These are phyloP conservation scores for Odontocerum albicorne DNA, from an alignment of 2,888 invertebrate species.

Conservation along the genomic window DNA sequence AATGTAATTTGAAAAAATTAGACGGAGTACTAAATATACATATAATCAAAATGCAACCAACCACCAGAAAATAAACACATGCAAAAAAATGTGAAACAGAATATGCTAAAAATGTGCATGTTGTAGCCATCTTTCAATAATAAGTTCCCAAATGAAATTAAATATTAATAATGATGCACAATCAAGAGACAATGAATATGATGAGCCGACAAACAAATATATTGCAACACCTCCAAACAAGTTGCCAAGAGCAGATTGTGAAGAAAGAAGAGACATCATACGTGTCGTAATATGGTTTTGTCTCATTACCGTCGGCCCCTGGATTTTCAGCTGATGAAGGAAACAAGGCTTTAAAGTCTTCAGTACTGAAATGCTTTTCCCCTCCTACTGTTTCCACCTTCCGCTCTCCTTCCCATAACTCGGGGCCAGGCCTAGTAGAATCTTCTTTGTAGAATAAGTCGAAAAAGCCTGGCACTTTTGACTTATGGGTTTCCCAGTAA, in stretches of 20 bases:
- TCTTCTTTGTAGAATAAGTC: conserved; percentile 49
- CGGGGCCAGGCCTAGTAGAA: conserved; percentile 42
- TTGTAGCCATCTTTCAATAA: too few relatives aligned
- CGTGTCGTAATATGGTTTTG: conserved; percentile 27
- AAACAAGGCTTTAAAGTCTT: conserved; percentile 42
- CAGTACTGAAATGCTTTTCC: conserved; percentile 54
- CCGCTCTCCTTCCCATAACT: conserved; percentile 45
- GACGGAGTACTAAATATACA: too few relatives aligned
- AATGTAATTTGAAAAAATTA: too few relatives aligned
- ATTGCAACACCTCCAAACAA: conserved; percentile 20
- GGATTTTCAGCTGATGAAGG: conserved; percentile 16
- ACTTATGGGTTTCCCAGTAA: conserved; percentile 54
- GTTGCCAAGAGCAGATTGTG: conserved; percentile 26
- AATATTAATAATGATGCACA: too few relatives aligned
- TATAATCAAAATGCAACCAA: too few relatives aligned
- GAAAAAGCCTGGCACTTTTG: conserved; percentile 45
- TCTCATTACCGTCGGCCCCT: conserved; percentile 33
- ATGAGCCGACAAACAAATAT: conserved; percentile 17
- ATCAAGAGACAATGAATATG: too few relatives aligned
- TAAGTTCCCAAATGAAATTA: too few relatives aligned
- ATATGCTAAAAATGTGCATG: too few relatives aligned
- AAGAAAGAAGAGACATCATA: conserved; percentile 23
- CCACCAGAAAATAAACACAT: too few relatives aligned
- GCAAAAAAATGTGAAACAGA: too few relatives aligned
- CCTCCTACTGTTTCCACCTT: conserved; percentile 41